Base-by-base conservation (phyloP, 1,140 invertebrate species). In the Drosophila ohnishii region DNA sequence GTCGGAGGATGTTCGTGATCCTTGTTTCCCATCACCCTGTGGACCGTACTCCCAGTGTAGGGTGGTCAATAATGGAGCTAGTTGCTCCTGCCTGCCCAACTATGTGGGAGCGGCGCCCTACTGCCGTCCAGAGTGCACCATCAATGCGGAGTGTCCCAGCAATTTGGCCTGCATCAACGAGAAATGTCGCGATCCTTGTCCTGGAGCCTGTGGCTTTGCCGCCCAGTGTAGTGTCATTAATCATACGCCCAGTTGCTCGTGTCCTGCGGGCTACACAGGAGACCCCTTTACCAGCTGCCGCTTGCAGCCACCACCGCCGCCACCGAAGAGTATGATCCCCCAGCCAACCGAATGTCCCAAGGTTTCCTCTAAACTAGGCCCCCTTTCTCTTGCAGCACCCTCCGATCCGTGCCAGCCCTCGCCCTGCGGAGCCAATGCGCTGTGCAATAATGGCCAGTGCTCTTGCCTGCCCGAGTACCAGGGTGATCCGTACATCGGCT, bases 401-500 rank as follows among this genome's bases (percentile, higher is more conserved):
- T 45, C 47, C 30, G 93, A 94, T 82, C 94, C 94, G 3, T 95
- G 95, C 85, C 91, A 93, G 55, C 95, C 94, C 42, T 95, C 95
- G 8, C 95, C 95, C 1, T 97, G 96, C 85, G 96, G 96, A 40
- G 93, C 94, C 92, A 93, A 95, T 78, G 95, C 96, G 3, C 93
- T 95, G 73, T 97, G 96, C 85, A 93, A 96, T 79, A 94, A 95
- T 45, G 96, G 95, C 37, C 92, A 94, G 44, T 97, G 96, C 82
- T 93, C 93, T n/a, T 97, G 96, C 86, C 94, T 94, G 56, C 91
- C 93, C 50, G 95, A 95, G 56, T 96, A 94, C 75, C 95, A 94
- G 34, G 96, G 96, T 59, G 95, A 97, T 93, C 95, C 96, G 28
- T 95, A 95, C 87, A 94, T 85, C 95, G 96, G 91, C 93, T 94